A percentile compares a stretch with the other conserved stretches of the same genome.
These are phyloP conservation scores for Apostichopus californicus DNA, from an alignment of 35 echinoderm and acorn worm species.

Conservation along the genomic window DNA sequence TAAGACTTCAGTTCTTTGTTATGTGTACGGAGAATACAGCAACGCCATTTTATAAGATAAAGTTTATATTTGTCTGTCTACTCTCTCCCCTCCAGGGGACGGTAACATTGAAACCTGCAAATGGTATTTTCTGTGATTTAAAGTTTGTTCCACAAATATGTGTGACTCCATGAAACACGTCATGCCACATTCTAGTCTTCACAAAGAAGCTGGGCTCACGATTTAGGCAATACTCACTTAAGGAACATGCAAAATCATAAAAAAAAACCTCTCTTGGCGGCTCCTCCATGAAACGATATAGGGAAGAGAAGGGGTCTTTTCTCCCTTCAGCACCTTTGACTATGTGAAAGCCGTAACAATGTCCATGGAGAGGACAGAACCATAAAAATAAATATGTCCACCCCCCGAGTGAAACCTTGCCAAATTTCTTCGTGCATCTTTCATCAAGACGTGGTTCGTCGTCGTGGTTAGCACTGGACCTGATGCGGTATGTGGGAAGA, in stretches of 20 bases:
- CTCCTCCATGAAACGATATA: slow-evolving; percentile 23
- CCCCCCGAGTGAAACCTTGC: slow-evolving; percentile 4
- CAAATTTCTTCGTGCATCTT: slow-evolving; percentile 31
- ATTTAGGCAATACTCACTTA: slow-evolving; percentile 35
- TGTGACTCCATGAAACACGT: slow-evolving; percentile 20
- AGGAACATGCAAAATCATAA: slow-evolving; percentile 36
- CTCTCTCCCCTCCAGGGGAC: too few relatives aligned
- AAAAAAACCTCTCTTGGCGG: slow-evolving; percentile 11
- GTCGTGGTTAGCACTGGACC: slow-evolving; percentile 20
- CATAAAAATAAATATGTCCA: slow-evolving; percentile 42
- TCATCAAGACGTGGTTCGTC: slow-evolving; percentile 19
- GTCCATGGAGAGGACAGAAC: slow-evolving; percentile 44
- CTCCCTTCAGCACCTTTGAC: slow-evolving; percentile 26
- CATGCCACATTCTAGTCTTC: slow-evolving; percentile 39
- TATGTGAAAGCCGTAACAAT: slow-evolving; percentile 29
- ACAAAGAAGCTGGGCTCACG: slow-evolving; percentile 20
- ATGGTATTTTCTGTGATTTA: slow-evolving; percentile 2
- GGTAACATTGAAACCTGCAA: not conserved
- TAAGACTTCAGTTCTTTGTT: too few relatives aligned
- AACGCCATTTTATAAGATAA: too few relatives aligned
- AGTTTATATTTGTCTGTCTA: too few relatives aligned
- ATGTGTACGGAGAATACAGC: too few relatives aligned
- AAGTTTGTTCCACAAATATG: slow-evolving; percentile 20
- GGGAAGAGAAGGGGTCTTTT: slow-evolving; percentile 29
- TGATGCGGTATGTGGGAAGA: not conserved